Evolutionary conservation across 2,797 vertebrate species (phyloP), one percentile per base, ranked within the genome.

Genomic region (Gorsachius magnificus): DNA sequence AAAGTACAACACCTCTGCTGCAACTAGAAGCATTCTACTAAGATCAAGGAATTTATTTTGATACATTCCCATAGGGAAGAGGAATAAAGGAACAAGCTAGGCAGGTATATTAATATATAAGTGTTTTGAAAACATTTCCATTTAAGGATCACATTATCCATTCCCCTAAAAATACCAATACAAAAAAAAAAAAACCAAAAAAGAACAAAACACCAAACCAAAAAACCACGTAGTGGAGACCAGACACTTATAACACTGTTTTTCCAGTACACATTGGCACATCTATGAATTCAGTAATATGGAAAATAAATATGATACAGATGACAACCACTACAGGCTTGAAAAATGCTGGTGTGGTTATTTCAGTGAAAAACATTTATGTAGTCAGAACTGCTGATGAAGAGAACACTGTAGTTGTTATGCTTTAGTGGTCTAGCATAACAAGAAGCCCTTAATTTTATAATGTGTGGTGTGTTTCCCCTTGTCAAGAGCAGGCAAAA

Each of bases 61-160:
- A 48, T 35, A 38, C 7, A 35, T 45, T 72, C 38, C 79, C 46
- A 56, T 0, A 28, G 20, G n/a, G 29, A 82, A 56, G 15, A 77
- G 9, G 21, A 79, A 74, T 14, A 77, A 69, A 76, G 29, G 28
- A 78, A 86, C 35, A 64, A 81, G 33, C 6, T 28, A 63, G 16
- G 45, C 26, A 57, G 26, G 24, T 28, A 21, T 9, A 48, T 4
- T 28, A 36, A 53, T 20, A 43, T 0, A 20, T 0, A 25, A 25
- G 8, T n/a, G 16, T 4, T 45, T 18, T 24, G 14, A 53, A 87
- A 89, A 31, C 10, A 46, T 22, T 41, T 51, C 38, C 13, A 54
- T 24, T 61, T 28, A 10, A 24, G 60, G 15, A 72, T 51, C 33
- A 38, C 14, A 10, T 11, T 9, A 13, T 2, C 24, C 36, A 53